These are phyloP conservation scores for Meteorus colon DNA, from an alignment of 2,888 invertebrate species.

Conservation along the genomic window DNA sequence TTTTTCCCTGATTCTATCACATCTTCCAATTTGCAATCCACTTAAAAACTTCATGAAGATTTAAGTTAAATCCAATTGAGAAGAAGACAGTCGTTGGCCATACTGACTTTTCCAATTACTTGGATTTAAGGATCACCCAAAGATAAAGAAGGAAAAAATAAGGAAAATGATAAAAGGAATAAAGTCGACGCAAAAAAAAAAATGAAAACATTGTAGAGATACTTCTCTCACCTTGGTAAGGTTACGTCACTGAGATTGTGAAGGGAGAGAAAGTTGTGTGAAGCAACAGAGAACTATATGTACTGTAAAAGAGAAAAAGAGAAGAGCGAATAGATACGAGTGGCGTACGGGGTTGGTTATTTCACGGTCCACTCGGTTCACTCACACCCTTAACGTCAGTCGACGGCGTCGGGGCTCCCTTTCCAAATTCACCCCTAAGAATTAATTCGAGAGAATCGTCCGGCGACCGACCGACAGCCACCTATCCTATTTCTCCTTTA, in stretches of 20 bases:
- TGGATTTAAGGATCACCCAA: conserved; percentile 14
- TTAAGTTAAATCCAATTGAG: conserved; percentile 26
- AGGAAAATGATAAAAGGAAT: conserved; percentile 17
- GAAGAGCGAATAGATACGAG: conserved; percentile 55
- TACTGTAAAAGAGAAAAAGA: conserved; percentile 38
- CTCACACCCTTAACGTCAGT: conserved; percentile 64
- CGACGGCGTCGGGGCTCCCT: conserved; percentile 53
- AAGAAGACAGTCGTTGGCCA: conserved; percentile 13
- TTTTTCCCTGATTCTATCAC: not conserved
- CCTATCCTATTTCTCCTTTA: conserved; percentile 51
- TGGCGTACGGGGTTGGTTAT: conserved; percentile 70
- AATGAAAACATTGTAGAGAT: conserved; percentile 23
- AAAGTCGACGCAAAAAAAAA: not conserved
- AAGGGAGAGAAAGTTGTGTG: conserved; percentile 4
- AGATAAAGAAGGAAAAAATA: conserved; percentile 15
- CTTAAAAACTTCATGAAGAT: conserved; percentile 13
- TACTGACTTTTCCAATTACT: conserved; percentile 34
- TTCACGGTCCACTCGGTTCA: conserved; percentile 72
- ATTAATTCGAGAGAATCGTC: conserved; percentile 73
- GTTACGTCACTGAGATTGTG: conserved; percentile 62
- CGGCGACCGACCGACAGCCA: conserved; percentile 67
- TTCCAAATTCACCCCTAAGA: conserved; percentile 63
- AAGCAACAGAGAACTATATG: not conserved
- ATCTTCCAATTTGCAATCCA: not conserved
- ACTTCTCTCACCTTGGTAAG: conserved; percentile 48